Evolutionary conservation across 2,888 invertebrate species (phyloP).

Genomic region (Nomada flava): DNA sequence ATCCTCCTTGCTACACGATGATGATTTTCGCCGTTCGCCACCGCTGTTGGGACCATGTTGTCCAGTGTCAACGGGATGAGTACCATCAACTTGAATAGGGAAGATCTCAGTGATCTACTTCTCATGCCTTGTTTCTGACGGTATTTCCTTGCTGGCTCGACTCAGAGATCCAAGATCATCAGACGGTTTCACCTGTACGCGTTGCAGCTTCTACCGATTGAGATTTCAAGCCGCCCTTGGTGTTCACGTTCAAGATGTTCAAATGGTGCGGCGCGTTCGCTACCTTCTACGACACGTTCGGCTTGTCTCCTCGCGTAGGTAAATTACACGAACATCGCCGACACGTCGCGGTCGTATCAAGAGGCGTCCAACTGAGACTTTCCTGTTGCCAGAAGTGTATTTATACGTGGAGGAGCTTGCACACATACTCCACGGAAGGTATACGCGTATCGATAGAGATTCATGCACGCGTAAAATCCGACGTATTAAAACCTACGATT

Average conservation of each 20-base stretch:
- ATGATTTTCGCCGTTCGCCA: constrained; percentile 10
- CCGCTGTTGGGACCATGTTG: constrained; percentile 30
- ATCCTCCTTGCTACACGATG: constrained; percentile 31
- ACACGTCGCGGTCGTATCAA: constrained; percentile 52
- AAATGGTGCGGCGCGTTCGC: neutral
- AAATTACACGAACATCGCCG: constrained; percentile 20
- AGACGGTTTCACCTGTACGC: neutral
- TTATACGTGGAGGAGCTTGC: constrained; percentile 74
- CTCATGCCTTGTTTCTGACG: constrained; percentile 53
- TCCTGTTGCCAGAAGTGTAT: constrained; percentile 75
- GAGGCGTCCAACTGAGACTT: constrained; percentile 74
- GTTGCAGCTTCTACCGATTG: no score
- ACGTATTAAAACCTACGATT: constrained; percentile 17
- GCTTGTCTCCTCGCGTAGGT: constrained; percentile 5
- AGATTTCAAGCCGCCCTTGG: neutral
- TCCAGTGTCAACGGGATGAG: constrained; percentile 50
- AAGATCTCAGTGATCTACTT: constrained; percentile 20
- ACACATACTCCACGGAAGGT: constrained; percentile 55
- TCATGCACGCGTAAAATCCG: constrained; percentile 35
- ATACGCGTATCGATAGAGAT: constrained; percentile 36
- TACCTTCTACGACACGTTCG: neutral
- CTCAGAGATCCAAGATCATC: neutral
- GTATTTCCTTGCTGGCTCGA: neutral
- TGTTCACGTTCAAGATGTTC: constrained; percentile 10
- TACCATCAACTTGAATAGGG: constrained; percentile 47